phyloP scores from a whole-genome alignment of 2,797 vertebrate genomes.

The Peromyscus aztecus region DNA sequence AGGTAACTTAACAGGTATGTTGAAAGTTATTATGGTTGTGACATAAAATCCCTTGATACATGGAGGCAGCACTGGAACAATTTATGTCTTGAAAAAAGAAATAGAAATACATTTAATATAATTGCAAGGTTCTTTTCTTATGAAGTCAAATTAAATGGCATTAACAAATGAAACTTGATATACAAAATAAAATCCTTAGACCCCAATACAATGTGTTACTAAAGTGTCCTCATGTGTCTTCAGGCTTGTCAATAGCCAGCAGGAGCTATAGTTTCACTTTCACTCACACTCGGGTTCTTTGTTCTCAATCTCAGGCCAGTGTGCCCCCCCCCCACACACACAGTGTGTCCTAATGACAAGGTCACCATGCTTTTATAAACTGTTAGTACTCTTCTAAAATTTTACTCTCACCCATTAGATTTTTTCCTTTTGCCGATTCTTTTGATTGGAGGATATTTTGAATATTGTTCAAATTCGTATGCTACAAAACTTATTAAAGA shows the following conservation, averaged over 20 bases:
- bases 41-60: not conserved
- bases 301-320: not conserved
- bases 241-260: not conserved
- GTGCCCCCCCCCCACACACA: no score
- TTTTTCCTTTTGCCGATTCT: not conserved
- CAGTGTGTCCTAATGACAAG: not conserved
- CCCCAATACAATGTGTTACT: not conserved
- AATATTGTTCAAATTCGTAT: not conserved
- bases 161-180: not conserved
- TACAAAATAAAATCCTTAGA: not conserved
- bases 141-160: not conserved
- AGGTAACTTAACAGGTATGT: not conserved
- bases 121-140: not conserved
- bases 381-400: not conserved
- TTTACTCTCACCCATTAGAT: not conserved
- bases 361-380: not conserved
- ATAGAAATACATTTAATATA: not conserved
- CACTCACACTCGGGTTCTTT: not conserved
- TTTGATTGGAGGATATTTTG: not conserved
- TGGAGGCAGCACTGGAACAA: not conserved
- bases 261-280: not conserved
- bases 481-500: not conserved
- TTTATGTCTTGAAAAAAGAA: not conserved
- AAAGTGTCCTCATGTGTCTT: not conserved
- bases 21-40: not conserved